Conservation (phyloP, 2,113 vertebrate species). For the Oceanites oceanicus region DNA sequence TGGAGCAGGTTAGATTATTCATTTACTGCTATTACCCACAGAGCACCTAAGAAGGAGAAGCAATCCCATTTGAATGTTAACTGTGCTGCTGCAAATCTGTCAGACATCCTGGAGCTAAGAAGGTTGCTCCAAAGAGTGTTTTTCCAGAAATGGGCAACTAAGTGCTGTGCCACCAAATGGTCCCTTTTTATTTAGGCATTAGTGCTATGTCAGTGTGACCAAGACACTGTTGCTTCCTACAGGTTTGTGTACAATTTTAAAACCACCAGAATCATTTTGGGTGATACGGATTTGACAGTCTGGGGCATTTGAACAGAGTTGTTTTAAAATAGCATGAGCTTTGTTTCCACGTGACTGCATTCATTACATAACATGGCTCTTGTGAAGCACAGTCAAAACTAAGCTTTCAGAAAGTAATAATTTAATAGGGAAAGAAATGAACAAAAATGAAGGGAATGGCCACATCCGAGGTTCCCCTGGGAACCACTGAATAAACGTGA, state of each 20-base stretch:
- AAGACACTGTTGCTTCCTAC: not conserved
- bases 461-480: not conserved
- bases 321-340: conserved; percentile 22
- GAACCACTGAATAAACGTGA: not conserved
- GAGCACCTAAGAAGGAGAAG: not conserved
- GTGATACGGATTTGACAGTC: not conserved
- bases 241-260: not conserved
- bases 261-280: not conserved
- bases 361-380: not conserved
- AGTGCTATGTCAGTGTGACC: not conserved
- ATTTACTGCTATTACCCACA: not conserved
- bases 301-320: not conserved
- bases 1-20: not conserved
- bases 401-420: not conserved
- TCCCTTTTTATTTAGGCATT: not conserved
- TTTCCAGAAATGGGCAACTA: not conserved
- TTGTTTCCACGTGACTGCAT: conserved; percentile 13
- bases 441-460: not conserved
- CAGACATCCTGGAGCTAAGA: not conserved
- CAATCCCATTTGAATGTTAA: not conserved
- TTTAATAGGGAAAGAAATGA: not conserved
- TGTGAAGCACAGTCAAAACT: not conserved
- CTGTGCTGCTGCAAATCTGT: not conserved
- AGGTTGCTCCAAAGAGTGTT: not conserved
- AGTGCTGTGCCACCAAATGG: not conserved